Evolutionary conservation across 1,140 invertebrate species (phyloP).

Genomic region (Bradysia coprophila): DNA sequence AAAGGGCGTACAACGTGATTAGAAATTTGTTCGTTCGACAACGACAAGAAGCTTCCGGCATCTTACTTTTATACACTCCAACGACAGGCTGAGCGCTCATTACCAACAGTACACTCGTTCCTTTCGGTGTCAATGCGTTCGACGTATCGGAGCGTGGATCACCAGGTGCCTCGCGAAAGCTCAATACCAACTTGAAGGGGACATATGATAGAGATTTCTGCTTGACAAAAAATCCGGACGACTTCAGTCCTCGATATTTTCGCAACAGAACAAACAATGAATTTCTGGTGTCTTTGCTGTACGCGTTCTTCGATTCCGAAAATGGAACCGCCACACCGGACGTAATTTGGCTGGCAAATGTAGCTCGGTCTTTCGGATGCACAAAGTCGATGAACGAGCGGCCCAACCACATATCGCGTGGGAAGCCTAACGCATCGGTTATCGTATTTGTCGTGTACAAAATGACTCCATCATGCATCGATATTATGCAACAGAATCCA

Average conservation of each 20-base stretch:
- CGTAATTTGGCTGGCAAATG: conserved; percentile 16
- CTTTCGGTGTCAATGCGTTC: conserved; percentile 10
- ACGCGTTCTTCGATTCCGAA: conserved; percentile 21
- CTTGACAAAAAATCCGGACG: conserved; percentile 30
- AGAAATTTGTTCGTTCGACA: neutral
- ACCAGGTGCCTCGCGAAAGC: conserved; percentile 39
- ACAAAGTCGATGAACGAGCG: conserved; percentile 73
- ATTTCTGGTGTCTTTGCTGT: conserved; percentile 13
- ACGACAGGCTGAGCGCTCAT: conserved; percentile 49
- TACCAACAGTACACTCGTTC: conserved; percentile 39
- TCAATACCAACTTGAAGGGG: conserved; percentile 54
- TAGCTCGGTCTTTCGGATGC: conserved; percentile 47
- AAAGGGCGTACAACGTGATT: conserved; percentile 8
- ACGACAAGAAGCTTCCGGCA: conserved; percentile 5
- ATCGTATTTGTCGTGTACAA: conserved; percentile 54
- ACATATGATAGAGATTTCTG: conserved; percentile 40
- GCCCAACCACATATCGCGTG: conserved; percentile 69
- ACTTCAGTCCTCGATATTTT: conserved; percentile 24
- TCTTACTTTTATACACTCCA: conserved; percentile 56
- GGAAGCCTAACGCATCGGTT: conserved; percentile 51
- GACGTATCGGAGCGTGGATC: conserved; percentile 18
- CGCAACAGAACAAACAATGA: conserved; percentile 24
- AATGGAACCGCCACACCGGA: conserved; percentile 28
- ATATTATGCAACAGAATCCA: conserved; percentile 59
- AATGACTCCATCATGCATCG: conserved; percentile 62